Conservation (phyloP, 2,888 invertebrate species). For the Trichopria drosophilae region DNA sequence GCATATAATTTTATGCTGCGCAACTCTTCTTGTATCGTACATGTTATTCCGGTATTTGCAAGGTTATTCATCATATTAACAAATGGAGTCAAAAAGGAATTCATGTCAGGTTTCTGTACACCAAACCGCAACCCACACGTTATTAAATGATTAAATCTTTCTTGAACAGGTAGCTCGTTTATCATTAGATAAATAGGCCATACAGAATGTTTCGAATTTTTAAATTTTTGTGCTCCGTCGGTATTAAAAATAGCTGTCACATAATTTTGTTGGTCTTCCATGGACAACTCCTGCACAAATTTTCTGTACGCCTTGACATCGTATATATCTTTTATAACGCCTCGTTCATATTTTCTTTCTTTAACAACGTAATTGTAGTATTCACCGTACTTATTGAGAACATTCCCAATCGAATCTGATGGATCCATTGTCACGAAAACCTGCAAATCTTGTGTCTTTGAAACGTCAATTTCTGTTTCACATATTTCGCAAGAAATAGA, state of each 20-base stretch:
- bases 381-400: not conserved
- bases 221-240: no score
- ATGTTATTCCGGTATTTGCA: not conserved
- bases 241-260: not conserved
- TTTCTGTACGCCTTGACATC: not conserved
- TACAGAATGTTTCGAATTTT: not conserved
- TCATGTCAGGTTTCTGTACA: not conserved
- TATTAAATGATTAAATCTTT: no score
- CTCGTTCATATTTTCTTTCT: not conserved
- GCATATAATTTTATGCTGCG: constrained; percentile 14
- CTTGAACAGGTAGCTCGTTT: not conserved
- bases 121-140: not conserved
- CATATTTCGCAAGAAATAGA: not conserved
- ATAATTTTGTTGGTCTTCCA: not conserved
- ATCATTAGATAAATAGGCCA: not conserved
- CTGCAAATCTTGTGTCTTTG: not conserved
- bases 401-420: not conserved
- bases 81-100: not conserved
- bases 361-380: constrained; percentile 5
- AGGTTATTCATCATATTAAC: not conserved
- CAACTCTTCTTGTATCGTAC: not conserved
- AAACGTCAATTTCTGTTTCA: not conserved
- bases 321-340: constrained; percentile 3
- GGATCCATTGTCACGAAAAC: not conserved
- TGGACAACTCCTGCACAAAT: not conserved